Percentiles rank a stretch among this genome's conserved stretches.
Conservation (phyloP, 2,113 vertebrate genomes). For the Genyomyrus donnyi region DNA sequence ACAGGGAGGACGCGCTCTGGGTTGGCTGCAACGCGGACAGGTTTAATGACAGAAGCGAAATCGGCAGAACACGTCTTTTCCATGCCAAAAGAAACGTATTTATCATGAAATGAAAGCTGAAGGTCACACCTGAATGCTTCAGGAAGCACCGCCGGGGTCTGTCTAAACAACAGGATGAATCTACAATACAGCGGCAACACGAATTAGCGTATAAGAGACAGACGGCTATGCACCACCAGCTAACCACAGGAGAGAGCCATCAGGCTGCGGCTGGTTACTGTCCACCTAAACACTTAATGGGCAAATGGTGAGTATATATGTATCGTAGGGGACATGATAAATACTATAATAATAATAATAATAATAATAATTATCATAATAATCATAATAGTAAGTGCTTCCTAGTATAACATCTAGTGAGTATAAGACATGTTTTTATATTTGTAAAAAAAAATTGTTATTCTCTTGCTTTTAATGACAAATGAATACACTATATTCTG, state of each 20-base stretch:
- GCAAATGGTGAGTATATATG: background rate
- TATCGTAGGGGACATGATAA: background rate
- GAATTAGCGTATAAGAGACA: background rate
- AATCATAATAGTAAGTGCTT: no score
- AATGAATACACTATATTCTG: constrained; percentile 58
- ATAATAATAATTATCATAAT: background rate
- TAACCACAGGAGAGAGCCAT: background rate
- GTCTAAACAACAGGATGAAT: background rate
- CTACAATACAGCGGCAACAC: background rate
- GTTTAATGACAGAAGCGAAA: background rate
- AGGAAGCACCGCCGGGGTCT: background rate
- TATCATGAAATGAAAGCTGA: background rate
- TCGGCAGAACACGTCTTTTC: background rate
- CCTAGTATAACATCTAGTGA: background rate
- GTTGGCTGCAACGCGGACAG: background rate
- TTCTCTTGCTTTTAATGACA: constrained; percentile 30
- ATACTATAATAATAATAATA: background rate
- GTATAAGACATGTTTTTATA: background rate
- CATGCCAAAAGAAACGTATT: background rate
- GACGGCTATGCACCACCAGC: background rate
- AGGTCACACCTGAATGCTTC: background rate
- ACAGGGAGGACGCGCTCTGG: background rate
- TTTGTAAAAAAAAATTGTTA: background rate
- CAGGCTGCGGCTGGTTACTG: no score
- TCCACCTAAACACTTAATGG: background rate